Base-by-base conservation (phyloP, 2,888 invertebrate species). In the Caenorhabditis sp. region DNA sequence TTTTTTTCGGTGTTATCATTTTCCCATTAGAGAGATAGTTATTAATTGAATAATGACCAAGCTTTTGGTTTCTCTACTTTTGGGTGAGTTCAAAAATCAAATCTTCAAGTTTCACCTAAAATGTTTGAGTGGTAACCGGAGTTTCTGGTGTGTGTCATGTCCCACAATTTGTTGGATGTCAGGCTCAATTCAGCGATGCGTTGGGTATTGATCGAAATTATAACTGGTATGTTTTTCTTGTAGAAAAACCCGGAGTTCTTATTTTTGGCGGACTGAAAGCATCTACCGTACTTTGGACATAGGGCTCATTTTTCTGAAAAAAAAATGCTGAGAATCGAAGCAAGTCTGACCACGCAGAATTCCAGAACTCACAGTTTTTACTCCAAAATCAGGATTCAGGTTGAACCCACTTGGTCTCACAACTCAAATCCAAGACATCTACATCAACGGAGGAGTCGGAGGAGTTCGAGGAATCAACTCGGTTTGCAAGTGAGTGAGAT, bases 361-460 rank as follows among this genome's bases (percentile, higher is more conserved):
- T n/a, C n/a, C n/a, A n/a, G n/a, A n/a, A n/a, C n/a, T n/a, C n/a
- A n/a, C n/a, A n/a, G n/a, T n/a, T n/a, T n/a, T n/a, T n/a, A n/a
- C n/a, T n/a, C n/a, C n/a, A n/a, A n/a, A n/a, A n/a, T n/a, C n/a
- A n/a, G n/a, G n/a, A 49, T 66, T 54, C 50, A 77, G 79, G 79
- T 31, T 68, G 61, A 69, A 79, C 51, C 79, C 79, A 8, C 62
- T 66, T 5, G 79, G 76, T 4, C 51, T 79, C n/a, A 69, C 71
- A 10, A 58, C 69, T 21, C 75, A 76, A 53, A 76, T 79, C 17
- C 77, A 79, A 58, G 74, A 77, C 62, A 69, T 77, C 49, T 79
- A 76, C 61, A 76, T 76, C 37, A 66, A 59, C n/a, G 79, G 79
- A 51, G 62, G 69, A 19, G 57, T 55, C 23, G 69, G 55, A 23